Evolutionary conservation across 1,140 invertebrate species (phyloP).

Genomic region (Ridgeia piscesae): DNA sequence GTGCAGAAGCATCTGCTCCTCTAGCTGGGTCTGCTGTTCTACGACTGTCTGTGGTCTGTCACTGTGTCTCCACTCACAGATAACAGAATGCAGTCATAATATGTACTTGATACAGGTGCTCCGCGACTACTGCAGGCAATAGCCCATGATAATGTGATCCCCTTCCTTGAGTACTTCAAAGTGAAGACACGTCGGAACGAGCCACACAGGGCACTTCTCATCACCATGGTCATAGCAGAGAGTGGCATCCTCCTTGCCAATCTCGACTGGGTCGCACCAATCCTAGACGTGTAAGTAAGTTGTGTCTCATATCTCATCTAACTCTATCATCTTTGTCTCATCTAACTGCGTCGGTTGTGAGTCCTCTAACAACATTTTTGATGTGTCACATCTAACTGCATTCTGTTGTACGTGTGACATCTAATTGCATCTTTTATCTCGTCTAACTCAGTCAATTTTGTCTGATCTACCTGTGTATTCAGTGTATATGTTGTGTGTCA

Average conservation of each 20-base stretch:
- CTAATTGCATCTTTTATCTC: too few relatives aligned
- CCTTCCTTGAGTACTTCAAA: conserved; percentile 88
- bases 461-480: too few relatives aligned
- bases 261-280: conserved; percentile 62
- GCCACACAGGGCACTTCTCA: conserved; percentile 88
- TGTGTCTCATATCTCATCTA: neutral
- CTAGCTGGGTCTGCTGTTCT: too few relatives aligned
- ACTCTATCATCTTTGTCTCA: conserved; percentile 61
- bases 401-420: too few relatives aligned
- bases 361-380: too few relatives aligned
- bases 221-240: conserved; percentile 90
- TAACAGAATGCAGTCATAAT: too few relatives aligned
- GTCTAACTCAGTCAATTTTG: too few relatives aligned
- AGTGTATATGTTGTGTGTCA: too few relatives aligned
- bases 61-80: too few relatives aligned
- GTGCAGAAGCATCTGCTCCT: too few relatives aligned
- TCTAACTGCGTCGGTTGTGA: conserved; percentile 51
- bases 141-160: conserved; percentile 95
- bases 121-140: conserved; percentile 83
- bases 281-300: conserved; percentile 63
- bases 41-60: too few relatives aligned
- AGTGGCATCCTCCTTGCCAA: conserved; percentile 85
- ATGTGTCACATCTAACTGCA: too few relatives aligned
- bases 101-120: conserved; percentile 55
- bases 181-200: conserved; percentile 91